A percentile compares a stretch with the other conserved stretches of the same genome.
Evolutionary conservation across 2,888 invertebrate species (phyloP).

Genomic region (Tetragnatha montana): DNA sequence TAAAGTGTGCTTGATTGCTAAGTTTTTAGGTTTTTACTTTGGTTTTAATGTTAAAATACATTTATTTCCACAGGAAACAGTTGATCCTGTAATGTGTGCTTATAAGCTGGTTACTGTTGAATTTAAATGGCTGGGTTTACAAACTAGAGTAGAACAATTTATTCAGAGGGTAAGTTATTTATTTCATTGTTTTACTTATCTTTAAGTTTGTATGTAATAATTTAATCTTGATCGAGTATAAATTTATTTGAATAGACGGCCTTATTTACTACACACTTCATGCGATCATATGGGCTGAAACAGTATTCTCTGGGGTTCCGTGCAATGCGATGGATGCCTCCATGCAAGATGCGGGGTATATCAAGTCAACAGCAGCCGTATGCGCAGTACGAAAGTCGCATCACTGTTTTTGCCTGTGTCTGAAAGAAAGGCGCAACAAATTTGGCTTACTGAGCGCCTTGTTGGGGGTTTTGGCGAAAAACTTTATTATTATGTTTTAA

Average conservation of each 20-base stretch:
- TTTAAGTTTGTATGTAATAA: slow-evolving; percentile 76
- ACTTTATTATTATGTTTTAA: too few species aligned
- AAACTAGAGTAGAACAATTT: slow-evolving; percentile 92
- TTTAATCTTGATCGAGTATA: not conserved
- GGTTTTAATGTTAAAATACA: not conserved
- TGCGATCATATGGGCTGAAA: too few species aligned
- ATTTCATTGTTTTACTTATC: not conserved
- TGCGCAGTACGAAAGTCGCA: too few species aligned
- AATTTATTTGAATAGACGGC: not conserved
- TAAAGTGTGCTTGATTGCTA: not conserved
- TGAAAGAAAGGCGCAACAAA: too few species aligned
- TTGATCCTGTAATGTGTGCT: slow-evolving; percentile 95
- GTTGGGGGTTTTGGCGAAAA: too few species aligned
- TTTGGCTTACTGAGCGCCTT: too few species aligned
- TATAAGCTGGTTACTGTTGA: slow-evolving; percentile 98
- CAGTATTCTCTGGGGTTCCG: too few species aligned
- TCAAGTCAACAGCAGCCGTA: too few species aligned
- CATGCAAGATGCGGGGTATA: too few species aligned
- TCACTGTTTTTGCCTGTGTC: too few species aligned
- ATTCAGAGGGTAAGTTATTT: slow-evolving; percentile 83
- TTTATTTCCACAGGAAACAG: slow-evolving; percentile 35
- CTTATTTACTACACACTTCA: too few species aligned
- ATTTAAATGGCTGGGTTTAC: slow-evolving; percentile 98
- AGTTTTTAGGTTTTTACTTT: not conserved
- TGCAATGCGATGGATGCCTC: too few species aligned